phyloP scores from a whole-genome alignment of 1,140 invertebrate species.

The Diorhabda carinulata region DNA sequence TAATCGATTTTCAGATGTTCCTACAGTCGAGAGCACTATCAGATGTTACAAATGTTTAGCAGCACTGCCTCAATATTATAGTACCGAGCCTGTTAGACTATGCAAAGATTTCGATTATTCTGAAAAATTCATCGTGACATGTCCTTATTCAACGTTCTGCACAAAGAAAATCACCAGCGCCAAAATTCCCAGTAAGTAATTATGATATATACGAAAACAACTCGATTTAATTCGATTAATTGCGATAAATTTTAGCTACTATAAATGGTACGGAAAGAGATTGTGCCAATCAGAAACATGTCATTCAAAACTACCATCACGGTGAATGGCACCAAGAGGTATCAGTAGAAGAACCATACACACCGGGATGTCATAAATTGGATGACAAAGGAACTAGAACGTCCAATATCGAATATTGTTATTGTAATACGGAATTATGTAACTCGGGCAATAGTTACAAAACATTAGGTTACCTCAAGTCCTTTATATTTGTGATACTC shows the following conservation, averaged over 20 bases:
- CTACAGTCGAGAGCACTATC: constrained; percentile 26
- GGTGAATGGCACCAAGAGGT: constrained; percentile 59
- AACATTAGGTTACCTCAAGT: too few relatives aligned
- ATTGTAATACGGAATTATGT: constrained; percentile 51
- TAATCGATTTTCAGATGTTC: constrained; percentile 31
- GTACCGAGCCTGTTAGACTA: constrained; percentile 54
- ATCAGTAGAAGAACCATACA: constrained; percentile 61
- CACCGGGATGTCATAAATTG: constrained; percentile 60
- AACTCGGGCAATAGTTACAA: constrained; percentile 36
- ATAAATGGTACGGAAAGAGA: constrained; percentile 62
- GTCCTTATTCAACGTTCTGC: constrained; percentile 76
- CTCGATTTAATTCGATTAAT: too few relatives aligned
- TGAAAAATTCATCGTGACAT: constrained; percentile 62
- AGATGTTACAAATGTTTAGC: constrained; percentile 68
- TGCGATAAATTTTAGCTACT: constrained; percentile 49
- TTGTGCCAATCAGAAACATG: constrained; percentile 68
- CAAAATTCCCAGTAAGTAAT: constrained; percentile 30
- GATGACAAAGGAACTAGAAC: constrained; percentile 58
- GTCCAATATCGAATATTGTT: constrained; percentile 52
- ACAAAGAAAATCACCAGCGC: constrained; percentile 59
- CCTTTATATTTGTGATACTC: too few relatives aligned
- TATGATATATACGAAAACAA: background rate
- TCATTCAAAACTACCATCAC: constrained; percentile 56
- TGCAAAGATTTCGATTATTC: constrained; percentile 71
- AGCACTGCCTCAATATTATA: constrained; percentile 50